A percentile compares a stretch with the other conserved stretches of the same genome.
These are phyloP conservation scores for Chelon labrosus DNA, from an alignment of 2,797 vertebrate genomes.

Conservation along the genomic window DNA sequence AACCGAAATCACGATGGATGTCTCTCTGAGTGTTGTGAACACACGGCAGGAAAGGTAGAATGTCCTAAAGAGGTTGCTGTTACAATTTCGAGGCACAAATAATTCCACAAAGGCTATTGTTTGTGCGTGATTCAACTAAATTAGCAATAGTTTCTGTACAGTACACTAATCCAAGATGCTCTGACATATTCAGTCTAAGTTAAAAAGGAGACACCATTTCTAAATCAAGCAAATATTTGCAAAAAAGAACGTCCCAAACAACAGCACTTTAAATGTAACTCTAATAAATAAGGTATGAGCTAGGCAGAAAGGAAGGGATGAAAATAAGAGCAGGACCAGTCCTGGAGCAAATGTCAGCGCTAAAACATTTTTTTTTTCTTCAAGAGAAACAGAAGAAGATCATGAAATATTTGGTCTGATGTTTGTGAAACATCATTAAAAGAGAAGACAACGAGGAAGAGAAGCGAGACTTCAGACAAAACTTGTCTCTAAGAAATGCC, in stretches of 20 bases:
- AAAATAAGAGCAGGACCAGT: background rate
- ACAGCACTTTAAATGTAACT: background rate
- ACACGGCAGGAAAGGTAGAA: constrained; percentile 30
- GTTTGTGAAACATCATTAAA: constrained; percentile 6
- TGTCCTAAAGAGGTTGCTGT: background rate
- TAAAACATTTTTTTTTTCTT: background rate
- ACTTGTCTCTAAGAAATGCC: constrained; percentile 40
- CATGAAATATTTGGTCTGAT: background rate
- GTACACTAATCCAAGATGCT: background rate
- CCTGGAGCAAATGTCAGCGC: background rate
- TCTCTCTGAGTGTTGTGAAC: constrained; percentile 36
- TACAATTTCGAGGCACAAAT: background rate
- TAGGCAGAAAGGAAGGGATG: background rate
- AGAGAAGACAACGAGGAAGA: background rate
- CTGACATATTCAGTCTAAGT: background rate
- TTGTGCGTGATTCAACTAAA: background rate
- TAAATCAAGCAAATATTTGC: constrained; percentile 1
- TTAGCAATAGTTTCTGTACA: background rate
- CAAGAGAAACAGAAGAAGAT: constrained; percentile 19
- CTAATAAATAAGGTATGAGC: background rate
- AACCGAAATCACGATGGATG: constrained; percentile 30
- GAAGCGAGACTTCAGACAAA: constrained; percentile 39
- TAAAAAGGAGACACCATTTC: background rate
- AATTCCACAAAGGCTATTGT: background rate
- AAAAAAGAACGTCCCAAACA: background rate